Base-by-base conservation (phyloP, 2,797 vertebrate genomes). In the Carapus acus region DNA sequence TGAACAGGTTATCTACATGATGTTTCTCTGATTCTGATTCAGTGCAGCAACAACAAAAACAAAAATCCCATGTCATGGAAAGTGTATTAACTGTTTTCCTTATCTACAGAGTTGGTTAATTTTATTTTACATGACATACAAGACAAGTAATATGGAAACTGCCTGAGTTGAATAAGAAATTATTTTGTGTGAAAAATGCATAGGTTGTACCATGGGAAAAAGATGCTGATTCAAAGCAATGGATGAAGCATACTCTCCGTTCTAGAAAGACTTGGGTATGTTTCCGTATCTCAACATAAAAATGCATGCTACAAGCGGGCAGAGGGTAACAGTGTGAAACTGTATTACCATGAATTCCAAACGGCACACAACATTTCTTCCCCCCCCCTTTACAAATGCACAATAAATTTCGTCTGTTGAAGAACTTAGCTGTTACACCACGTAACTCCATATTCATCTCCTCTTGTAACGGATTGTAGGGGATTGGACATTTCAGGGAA, bases 401-500 rank as follows among this genome's bases (percentile, higher is more conserved):
- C 53, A 72, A 64, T 13, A 62, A 53, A 33, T 13, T 6, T 14
- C 0, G 27, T 39, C 29, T 41, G 13, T 48, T 27, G 46, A 61
- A 51, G 60, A 54, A 42, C 31, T 59, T 62, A 41, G 53, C 8
- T 47, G 13, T 59, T 56, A 21, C 23, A 8, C 49, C 54, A 40
- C 60, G 66, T 58, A 77, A 57, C 65, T 52, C 53, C 3, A 54
- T 14, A 57, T 48, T 55, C 49, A 43, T 56, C 59, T 64, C 51
- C 50, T 51, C n/a, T 14, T 47, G 33, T 39, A 24, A 54, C 54
- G 39, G 24, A 53, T 46, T 38, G 55, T 23, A 55, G 70, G 59
- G 75, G 22, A n/a, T n/a, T n/a, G n/a, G n/a, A 62, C 43, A 19
- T 37, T 66, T 69, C 37, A 72, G 71, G 70, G 61, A 41, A 69